These are phyloP conservation scores for Brachionus rotundiformis DNA, from an alignment of 1,140 invertebrate genomes.

Conservation along the genomic window DNA sequence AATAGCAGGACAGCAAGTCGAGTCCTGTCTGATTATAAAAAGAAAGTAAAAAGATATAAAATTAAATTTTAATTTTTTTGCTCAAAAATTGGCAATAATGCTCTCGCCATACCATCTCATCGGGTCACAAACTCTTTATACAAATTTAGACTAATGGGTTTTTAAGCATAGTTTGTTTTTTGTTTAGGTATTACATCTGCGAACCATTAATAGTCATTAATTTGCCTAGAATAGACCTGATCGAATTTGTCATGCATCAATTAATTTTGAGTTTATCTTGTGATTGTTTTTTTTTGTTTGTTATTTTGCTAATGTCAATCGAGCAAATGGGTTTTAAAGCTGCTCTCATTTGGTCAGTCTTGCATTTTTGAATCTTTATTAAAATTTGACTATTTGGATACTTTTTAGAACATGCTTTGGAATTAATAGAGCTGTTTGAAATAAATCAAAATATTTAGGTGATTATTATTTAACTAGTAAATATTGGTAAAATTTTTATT, in stretches of 20 bases:
- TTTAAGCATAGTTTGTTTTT: slow-evolving; percentile 10
- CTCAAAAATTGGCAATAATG: background rate
- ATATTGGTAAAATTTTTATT: slow-evolving; percentile 4
- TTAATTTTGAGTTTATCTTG: slow-evolving; percentile 16
- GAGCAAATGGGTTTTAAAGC: background rate
- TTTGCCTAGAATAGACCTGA: slow-evolving; percentile 4
- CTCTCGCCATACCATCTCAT: background rate
- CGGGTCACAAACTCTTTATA: background rate
- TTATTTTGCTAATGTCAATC: slow-evolving; percentile 10
- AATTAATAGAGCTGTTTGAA: slow-evolving; percentile 9
- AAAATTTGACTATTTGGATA: background rate
- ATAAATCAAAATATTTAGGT: background rate
- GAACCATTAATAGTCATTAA: slow-evolving; percentile 2
- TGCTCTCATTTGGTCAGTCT: background rate
- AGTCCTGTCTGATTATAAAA: background rate
- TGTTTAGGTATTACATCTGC: slow-evolving; percentile 3
- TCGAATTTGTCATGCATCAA: slow-evolving; percentile 18
- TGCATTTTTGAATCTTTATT: background rate
- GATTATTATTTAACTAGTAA: background rate
- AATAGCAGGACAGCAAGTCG: background rate
- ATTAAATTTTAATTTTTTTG: background rate
- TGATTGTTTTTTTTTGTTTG: slow-evolving; percentile 6
- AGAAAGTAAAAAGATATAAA: background rate
- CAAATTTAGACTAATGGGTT: slow-evolving; percentile 6
- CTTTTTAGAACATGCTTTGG: background rate